These are phyloP conservation scores for Parnassius mnemosyne DNA, from an alignment of 2,888 invertebrate species.

Conservation along the genomic window DNA sequence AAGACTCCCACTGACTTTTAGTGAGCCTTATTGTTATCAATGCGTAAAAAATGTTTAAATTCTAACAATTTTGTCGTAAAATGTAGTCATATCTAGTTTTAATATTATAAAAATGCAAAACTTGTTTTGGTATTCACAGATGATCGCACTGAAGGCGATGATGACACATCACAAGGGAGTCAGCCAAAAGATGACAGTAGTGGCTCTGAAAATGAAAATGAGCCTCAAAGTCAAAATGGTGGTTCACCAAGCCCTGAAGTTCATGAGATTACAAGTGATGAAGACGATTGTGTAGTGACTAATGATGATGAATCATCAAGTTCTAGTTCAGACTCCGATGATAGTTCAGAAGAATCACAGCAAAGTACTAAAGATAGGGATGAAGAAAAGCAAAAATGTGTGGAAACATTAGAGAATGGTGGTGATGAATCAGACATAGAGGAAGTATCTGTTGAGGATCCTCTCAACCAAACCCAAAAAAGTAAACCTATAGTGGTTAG, in stretches of 20 bases:
- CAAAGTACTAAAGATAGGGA: conserved; percentile 70
- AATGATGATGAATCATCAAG: conserved; percentile 76
- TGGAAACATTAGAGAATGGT: conserved; percentile 71
- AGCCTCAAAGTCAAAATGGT: conserved; percentile 68
- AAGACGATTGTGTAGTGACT: conserved; percentile 79
- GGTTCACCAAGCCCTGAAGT: conserved; percentile 69
- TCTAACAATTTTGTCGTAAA: not conserved
- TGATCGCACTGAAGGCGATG: conserved; percentile 75
- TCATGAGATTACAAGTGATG: conserved; percentile 79
- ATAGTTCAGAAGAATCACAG: conserved; percentile 81
- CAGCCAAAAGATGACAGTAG: conserved; percentile 73
- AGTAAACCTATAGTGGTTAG: conserved; percentile 83
- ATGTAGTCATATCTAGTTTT: no score
- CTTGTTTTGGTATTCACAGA: conserved; percentile 45
- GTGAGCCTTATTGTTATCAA: not conserved
- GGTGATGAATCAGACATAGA: conserved; percentile 83
- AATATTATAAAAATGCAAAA: conserved; percentile 4
- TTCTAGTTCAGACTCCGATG: conserved; percentile 78
- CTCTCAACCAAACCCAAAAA: conserved; percentile 71
- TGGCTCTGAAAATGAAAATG: conserved; percentile 65
- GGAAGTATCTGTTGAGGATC: conserved; percentile 86
- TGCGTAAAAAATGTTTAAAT: not conserved
- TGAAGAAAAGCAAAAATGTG: conserved; percentile 75
- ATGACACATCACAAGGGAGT: conserved; percentile 74
- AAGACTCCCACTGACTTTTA: conserved; percentile 5